Evolutionary conservation across 2,113 vertebrate species (phyloP), one percentile per base, ranked within the genome.

Genomic region (Prionailurus bengalensis): DNA sequence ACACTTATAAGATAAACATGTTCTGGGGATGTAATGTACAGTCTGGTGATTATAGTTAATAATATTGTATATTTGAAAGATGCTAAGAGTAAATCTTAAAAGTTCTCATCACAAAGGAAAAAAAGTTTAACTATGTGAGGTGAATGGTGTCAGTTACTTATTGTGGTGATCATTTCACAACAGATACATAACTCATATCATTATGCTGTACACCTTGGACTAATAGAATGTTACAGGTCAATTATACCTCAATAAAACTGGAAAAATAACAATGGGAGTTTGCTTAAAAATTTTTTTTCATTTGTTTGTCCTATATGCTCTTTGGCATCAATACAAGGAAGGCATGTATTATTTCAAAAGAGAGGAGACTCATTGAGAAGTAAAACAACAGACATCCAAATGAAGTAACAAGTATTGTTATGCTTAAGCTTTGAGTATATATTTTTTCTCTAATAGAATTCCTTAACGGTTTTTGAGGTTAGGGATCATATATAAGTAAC

Each of bases 291-390:
- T 78, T 78, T 76, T 71, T 88, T 80, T 88, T 80, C 74, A 79
- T 81, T 61, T 96, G 36, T 36, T 74, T 6, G 7, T 58, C 68
- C 36, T 91, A 51, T 48, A 76, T 51, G 36, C 1, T 91, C 8
- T 19, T 68, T 92, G 29, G 45, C n/a, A 74, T 83, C 6, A 79
- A 51, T 58, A 91, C 61, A 91, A 96, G 12, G 12, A 39, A 90
- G 63, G 33, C 33, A 91, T 36, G 31, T 27, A 82, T 63, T 91
- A 91, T 88, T 96, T 94, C 31, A 91, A 87, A 93, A 79, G 65
- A 81, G 21, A 61, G 3, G 55, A 86, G 85, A 97, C 16, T 39
- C 33, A 36, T 2, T 83, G 10, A 89, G 42, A 96, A 92, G 51
- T 83, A 51, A 80, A 66, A 17, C 58, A 93, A 87, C 1, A 93